Base-by-base conservation (phyloP, 2,888 invertebrate genomes). In the Pristionchus fissidentatus region DNA sequence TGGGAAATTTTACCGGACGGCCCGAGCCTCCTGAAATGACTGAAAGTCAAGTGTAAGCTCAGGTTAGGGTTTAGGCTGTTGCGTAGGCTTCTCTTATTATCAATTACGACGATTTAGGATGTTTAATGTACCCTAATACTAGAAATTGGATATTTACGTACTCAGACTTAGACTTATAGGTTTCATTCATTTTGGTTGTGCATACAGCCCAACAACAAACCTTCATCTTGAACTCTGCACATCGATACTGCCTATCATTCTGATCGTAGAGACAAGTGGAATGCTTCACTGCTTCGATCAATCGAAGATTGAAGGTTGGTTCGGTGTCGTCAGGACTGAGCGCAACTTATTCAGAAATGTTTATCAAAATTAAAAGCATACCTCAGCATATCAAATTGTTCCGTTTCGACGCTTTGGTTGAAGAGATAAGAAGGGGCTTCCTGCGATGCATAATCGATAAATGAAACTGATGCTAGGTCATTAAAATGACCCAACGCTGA, bases 251-350 rank as follows among this genome's bases (percentile, higher is more conserved):
- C 15, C 89, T 84, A 83, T 91, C 90, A 10, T 88, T 87, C 0
- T 89, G 87, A 75, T 91, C 90, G 83, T 89, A 91, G 32, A 91
- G 84, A 77, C 90, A 91, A 52, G 88, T 85, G 70, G 87, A 87
- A 41, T 89, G 86, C 57, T 87, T 87, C 19, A 91, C 91, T 3
- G 90, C 89, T 55, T 91, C 89, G 78, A 91, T 91, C 49, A 91
- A 85, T 19, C 88, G 86, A 29, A 90, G 57, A 83, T 91, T 90
- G 86, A 91, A 91, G 1, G 89, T 86, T 43, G 89, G 89, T 60
- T 89, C 89, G n/a, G 81, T 52, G 3, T 84, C 84, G 15, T 84
- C 84, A 19, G 13, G 32, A 19, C 62, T 60, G 15, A 15, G 19
- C 22, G 22, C 7, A 78, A 52, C 22, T 22, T n/a, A 55, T 15